These are phyloP conservation scores for Sinodicranocentrus sp. DNA, from an alignment of 2,888 invertebrate genomes.

Conservation along the genomic window DNA sequence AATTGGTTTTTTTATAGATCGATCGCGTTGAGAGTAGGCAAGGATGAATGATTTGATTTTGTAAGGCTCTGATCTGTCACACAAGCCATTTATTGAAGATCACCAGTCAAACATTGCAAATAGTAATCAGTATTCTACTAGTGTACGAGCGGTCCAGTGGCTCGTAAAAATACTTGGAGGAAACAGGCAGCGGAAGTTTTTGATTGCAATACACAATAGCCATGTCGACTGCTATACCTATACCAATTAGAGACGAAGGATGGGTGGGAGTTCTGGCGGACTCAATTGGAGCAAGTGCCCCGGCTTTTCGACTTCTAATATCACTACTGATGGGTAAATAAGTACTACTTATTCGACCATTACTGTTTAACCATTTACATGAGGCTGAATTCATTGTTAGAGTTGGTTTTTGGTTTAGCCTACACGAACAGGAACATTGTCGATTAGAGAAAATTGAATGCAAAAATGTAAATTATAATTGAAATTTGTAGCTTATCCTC, in stretches of 20 bases:
- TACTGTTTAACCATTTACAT: not conserved
- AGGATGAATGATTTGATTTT: no score
- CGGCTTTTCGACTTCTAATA: constrained; percentile 83
- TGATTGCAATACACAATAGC: not conserved
- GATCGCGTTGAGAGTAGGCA: no score
- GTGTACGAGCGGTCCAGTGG: not conserved
- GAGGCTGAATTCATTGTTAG: not conserved
- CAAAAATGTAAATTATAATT: no score
- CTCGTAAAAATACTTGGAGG: no score
- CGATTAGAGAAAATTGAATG: no score
- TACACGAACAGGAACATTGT: no score
- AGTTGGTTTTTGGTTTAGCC: constrained; percentile 16
- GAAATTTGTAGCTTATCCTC: constrained; percentile 87
- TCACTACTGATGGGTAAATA: constrained; percentile 84
- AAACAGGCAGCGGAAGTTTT: not conserved
- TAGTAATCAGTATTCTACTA: not conserved
- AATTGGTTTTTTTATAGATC: no score
- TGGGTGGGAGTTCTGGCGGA: constrained; percentile 79
- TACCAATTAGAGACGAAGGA: constrained; percentile 43
- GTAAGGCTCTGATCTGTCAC: no score
- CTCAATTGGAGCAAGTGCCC: constrained; percentile 82
- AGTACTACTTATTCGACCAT: constrained; percentile 75
- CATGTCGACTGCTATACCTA: not conserved
- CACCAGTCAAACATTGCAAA: not conserved
- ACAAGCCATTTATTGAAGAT: no score